phyloP scores from a whole-genome alignment of 2,113 vertebrate genomes.

The Trichechus manatus region DNA sequence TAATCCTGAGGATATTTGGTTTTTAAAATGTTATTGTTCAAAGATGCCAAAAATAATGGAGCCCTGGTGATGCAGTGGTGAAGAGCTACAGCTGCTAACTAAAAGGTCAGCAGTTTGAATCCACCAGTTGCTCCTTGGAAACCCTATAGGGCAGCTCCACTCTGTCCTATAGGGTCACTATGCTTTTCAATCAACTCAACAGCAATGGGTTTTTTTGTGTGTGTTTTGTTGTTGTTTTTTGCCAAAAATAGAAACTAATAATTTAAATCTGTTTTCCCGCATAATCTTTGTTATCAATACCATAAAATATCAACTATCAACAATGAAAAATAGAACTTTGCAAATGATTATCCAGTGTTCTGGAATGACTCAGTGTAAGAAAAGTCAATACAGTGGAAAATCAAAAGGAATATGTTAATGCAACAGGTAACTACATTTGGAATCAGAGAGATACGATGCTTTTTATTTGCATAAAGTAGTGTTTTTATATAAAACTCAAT shows the following conservation, averaged over 20 bases:
- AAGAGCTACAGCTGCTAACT: no score
- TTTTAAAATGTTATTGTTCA: background rate
- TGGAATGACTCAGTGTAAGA: background rate
- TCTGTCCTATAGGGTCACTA: no score
- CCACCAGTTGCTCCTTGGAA: no score
- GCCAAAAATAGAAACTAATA: background rate
- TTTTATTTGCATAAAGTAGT: background rate
- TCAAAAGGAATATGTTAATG: background rate
- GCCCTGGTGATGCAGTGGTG: no score
- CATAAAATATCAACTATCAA: conserved; percentile 31
- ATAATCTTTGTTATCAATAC: background rate
- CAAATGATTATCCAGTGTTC: conserved; percentile 1
- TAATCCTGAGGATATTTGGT: background rate
- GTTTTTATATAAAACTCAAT: background rate
- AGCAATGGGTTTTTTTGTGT: no score
- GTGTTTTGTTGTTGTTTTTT: no score
- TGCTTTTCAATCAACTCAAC: background rate
- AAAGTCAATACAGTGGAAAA: background rate
- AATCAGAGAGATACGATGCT: background rate
- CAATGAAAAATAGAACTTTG: background rate
- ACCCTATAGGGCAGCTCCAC: no score
- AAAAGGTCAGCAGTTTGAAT: no score
- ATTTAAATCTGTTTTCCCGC: conserved; percentile 15
- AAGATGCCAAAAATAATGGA: background rate
- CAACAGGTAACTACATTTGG: background rate